Conservation (phyloP, 2,888 invertebrate species). For the Dermolepida albohirtum region DNA sequence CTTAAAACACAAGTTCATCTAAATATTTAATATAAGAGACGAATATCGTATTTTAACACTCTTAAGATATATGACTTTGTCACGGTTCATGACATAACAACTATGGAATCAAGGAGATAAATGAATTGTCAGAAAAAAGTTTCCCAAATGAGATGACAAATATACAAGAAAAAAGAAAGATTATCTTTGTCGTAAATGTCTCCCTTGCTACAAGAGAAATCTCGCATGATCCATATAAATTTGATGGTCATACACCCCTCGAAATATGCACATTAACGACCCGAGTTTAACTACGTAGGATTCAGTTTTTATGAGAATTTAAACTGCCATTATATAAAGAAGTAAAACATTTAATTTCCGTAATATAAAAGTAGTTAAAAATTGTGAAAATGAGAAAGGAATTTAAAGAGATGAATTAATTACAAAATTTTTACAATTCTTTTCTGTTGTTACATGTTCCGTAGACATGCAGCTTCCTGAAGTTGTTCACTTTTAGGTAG, state of each 20-base stretch:
- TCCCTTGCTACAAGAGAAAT: conserved; percentile 4
- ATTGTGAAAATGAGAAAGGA: conserved; percentile 12
- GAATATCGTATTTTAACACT: too few species aligned
- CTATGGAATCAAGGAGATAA: conserved; percentile 37
- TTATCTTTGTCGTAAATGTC: conserved; percentile 33
- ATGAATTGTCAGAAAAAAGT: conserved; percentile 40
- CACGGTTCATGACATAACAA: conserved; percentile 25
- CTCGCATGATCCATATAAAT: conserved; percentile 26
- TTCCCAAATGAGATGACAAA: conserved; percentile 38
- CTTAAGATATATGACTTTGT: conserved; percentile 26
- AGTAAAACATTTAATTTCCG: conserved; percentile 18
- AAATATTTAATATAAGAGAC: too few species aligned
- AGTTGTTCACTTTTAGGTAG: too few species aligned
- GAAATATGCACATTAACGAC: conserved; percentile 11
- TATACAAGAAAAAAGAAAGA: conserved; percentile 31
- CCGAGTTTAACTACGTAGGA: conserved; percentile 19
- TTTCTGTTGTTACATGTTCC: too few species aligned
- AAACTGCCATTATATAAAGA: conserved; percentile 7
- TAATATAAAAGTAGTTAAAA: conserved; percentile 11
- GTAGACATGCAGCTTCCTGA: too few species aligned
- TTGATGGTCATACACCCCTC: conserved; percentile 18
- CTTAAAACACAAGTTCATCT: too few species aligned
- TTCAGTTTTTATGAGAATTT: conserved; percentile 17
- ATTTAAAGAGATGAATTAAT: neutral
- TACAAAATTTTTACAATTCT: too few species aligned